These are phyloP conservation scores for Sus cebifrons DNA, from an alignment of 2,797 vertebrate species.

Conservation along the genomic window DNA sequence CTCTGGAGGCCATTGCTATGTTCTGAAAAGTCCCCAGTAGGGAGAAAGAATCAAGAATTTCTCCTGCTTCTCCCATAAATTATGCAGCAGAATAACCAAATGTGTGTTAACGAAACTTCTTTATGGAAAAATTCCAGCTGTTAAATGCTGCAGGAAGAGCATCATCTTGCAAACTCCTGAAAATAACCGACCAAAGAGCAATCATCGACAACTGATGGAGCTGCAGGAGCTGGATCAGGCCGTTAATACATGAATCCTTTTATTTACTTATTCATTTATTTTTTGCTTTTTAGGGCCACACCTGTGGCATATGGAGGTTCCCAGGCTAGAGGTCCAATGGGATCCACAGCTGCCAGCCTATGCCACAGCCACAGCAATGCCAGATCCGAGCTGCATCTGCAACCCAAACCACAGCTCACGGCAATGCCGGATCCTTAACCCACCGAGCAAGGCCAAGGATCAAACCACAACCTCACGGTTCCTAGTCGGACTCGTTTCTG, in stretches of 20 bases:
- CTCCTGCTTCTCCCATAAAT: not conserved
- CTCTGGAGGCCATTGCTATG: not conserved
- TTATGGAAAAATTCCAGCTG: not conserved
- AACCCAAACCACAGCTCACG: no score
- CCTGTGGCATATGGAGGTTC: no score
- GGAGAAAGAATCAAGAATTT: not conserved
- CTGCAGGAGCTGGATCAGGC: not conserved
- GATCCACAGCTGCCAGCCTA: no score
- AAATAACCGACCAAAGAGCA: not conserved
- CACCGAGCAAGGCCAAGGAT: no score
- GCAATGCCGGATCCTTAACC: no score
- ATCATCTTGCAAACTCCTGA: not conserved
- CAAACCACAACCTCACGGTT: no score
- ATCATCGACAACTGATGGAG: not conserved
- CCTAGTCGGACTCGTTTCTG: no score
- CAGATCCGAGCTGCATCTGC: no score
- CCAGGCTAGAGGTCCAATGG: no score
- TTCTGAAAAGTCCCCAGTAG: not conserved
- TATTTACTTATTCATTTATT: no score
- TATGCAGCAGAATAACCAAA: not conserved
- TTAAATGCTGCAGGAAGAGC: not conserved
- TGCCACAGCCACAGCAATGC: no score
- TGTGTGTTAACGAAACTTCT: not conserved
- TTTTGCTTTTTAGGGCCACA: no score
- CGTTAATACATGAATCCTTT: not conserved